phyloP scores from a whole-genome alignment of 2,888 invertebrate genomes.

The Meganola albula region DNA sequence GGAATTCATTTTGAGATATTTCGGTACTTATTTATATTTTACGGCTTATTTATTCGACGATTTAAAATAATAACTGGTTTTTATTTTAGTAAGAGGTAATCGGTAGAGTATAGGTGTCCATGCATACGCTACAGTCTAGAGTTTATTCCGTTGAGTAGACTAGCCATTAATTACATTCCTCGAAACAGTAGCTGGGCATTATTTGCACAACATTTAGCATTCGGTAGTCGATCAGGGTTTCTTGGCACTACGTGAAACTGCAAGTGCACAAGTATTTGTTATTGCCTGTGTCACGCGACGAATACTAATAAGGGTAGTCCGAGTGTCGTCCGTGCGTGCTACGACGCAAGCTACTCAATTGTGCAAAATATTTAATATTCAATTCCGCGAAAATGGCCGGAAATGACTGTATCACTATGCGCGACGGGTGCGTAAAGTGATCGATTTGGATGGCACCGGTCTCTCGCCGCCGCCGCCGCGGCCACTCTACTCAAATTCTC shows the following conservation, averaged over 20 bases:
- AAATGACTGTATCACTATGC: constrained; percentile 68
- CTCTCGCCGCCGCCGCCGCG: constrained; percentile 25
- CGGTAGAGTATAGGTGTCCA: no score
- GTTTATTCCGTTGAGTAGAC: no score
- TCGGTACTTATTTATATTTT: no score
- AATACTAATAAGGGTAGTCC: constrained; percentile 57
- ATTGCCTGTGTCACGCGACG: constrained; percentile 58
- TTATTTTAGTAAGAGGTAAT: no score
- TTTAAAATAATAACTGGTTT: no score
- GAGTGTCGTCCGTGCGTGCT: constrained; percentile 46
- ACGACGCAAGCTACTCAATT: constrained; percentile 44
- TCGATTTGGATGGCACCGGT: constrained; percentile 56
- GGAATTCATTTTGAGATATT: no score
- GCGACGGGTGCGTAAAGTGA: constrained; percentile 59
- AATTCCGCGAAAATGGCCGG: constrained; percentile 67
- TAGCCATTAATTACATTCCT: constrained; percentile 26
- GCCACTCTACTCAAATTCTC: constrained; percentile 38
- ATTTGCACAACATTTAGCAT: constrained; percentile 60
- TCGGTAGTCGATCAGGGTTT: constrained; percentile 64
- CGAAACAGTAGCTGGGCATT: constrained; percentile 28
- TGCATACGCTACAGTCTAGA: no score
- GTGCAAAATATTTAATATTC: constrained; percentile 58
- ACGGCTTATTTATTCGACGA: no score
- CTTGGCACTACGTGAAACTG: constrained; percentile 71
- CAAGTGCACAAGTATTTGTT: constrained; percentile 76